phyloP scores from a whole-genome alignment of 2,113 vertebrate genomes.

The Silurus glanis region DNA sequence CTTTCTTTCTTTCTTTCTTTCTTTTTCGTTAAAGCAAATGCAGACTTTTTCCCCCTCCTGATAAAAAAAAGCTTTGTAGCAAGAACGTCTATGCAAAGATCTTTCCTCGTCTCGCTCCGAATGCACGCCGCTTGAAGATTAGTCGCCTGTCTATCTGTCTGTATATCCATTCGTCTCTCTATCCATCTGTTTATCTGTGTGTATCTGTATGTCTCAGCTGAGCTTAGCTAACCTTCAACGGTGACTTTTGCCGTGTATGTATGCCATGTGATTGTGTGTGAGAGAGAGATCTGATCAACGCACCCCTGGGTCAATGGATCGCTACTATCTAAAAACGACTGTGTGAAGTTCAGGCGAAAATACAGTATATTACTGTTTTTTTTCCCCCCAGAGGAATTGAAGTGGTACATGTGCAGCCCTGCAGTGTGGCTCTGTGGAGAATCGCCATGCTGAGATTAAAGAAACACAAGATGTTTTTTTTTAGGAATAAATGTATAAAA shows the following conservation, averaged over 20 bases:
- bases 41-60: conserved; percentile 50
- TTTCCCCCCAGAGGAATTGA: not conserved
- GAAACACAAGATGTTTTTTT: too few species aligned
- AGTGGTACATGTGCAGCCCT: conserved; percentile 49
- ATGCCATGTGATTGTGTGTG: conserved; percentile 47
- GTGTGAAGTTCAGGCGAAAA: not conserved
- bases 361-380: not conserved
- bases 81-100: conserved; percentile 75
- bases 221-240: conserved; percentile 10
- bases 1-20: not conserved
- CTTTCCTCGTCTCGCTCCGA: conserved; percentile 51
- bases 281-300: conserved; percentile 36
- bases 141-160: not conserved
- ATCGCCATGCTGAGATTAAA: too few species aligned
- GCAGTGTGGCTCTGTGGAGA: too few species aligned
- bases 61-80: conserved; percentile 60
- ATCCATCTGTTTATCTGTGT: not conserved
- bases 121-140: conserved; percentile 33
- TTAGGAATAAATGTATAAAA: too few species aligned
- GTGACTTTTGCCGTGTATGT: conserved; percentile 57
- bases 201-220: not conserved
- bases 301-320: conserved; percentile 63
- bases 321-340: not conserved
- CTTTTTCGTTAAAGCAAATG: conserved; percentile 47
- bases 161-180: not conserved